phyloP scores from a whole-genome alignment of 2,113 vertebrate species.

The Ancistrus triradiatus region DNA sequence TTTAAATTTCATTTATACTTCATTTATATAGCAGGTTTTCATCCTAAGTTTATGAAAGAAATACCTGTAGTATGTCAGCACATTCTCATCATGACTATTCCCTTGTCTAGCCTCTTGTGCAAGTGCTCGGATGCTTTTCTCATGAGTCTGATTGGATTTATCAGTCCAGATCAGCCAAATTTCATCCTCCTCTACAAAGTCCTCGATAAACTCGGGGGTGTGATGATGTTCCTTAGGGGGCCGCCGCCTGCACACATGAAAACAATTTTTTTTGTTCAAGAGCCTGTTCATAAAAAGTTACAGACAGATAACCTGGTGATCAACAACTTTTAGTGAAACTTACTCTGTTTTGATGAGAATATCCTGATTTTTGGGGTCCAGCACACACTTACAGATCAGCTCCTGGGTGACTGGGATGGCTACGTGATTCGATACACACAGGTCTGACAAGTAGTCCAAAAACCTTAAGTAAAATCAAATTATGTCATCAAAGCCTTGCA shows the following conservation, averaged over 20 bases:
- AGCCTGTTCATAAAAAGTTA: background rate
- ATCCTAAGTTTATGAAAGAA: background rate
- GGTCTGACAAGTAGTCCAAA: constrained; percentile 93
- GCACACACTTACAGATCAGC: constrained; percentile 96
- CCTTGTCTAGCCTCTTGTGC: constrained; percentile 90
- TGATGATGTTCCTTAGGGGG: constrained; percentile 78
- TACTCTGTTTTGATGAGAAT: constrained; percentile 97
- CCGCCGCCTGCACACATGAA: constrained; percentile 75
- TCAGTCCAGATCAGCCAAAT: constrained; percentile 96
- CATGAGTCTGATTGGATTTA: constrained; percentile 80
- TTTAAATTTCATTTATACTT: background rate
- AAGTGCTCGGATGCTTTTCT: constrained; percentile 90
- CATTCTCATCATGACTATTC: constrained; percentile 87
- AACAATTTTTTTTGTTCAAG: too few species aligned
- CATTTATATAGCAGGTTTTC: background rate
- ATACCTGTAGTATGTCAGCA: constrained; percentile 96
- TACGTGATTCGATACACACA: constrained; percentile 95
- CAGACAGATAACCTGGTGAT: background rate
- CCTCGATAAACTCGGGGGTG: constrained; percentile 81
- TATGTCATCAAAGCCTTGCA: background rate
- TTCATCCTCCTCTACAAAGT: constrained; percentile 83
- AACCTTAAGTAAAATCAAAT: constrained; percentile 70
- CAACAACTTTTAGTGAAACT: constrained; percentile 50
- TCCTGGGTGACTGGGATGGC: constrained; percentile 98
- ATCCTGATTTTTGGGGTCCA: constrained; percentile 93